Evolutionary conservation across 2,797 vertebrate genomes (phyloP).

Genomic region (Limnodromus scolopaceus): DNA sequence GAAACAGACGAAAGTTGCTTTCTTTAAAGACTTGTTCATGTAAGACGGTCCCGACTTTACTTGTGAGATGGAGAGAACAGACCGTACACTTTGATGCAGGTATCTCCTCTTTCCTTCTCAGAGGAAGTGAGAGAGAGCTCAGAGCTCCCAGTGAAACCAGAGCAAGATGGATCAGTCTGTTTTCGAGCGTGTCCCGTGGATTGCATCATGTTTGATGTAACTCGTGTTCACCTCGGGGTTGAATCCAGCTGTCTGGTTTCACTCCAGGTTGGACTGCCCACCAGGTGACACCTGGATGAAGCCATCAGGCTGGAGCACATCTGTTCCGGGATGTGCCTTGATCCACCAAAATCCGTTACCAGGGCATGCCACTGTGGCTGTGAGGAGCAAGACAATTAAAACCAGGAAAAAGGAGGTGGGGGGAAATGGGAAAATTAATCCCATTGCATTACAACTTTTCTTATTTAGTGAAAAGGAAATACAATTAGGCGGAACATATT

Average conservation of each 20-base stretch:
- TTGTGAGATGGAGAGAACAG: neutral
- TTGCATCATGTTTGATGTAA: neutral
- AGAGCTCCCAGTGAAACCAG: neutral
- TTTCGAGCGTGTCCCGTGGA: neutral
- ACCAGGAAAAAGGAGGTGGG: conserved; percentile 47
- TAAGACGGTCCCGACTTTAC: neutral
- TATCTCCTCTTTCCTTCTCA: neutral
- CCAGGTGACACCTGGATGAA: neutral
- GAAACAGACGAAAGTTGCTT: neutral
- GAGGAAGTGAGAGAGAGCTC: neutral
- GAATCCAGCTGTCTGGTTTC: neutral
- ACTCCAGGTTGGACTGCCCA: neutral
- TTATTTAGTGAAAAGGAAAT: conserved; percentile 75
- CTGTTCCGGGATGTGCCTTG: neutral
- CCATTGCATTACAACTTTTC: conserved; percentile 60
- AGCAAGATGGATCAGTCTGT: neutral
- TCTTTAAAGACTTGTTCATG: neutral
- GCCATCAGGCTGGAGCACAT: neutral
- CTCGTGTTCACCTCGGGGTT: neutral
- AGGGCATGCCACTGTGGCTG: neutral
- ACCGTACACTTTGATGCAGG: neutral
- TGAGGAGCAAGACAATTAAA: conserved; percentile 64
- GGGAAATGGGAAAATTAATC: conserved; percentile 46
- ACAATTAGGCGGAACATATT: conserved; percentile 74
- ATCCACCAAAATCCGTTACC: neutral